Evolutionary conservation across 1,140 invertebrate species (phyloP), one percentile per base, ranked within the genome.

Genomic region (Chlorops oryzae): DNA sequence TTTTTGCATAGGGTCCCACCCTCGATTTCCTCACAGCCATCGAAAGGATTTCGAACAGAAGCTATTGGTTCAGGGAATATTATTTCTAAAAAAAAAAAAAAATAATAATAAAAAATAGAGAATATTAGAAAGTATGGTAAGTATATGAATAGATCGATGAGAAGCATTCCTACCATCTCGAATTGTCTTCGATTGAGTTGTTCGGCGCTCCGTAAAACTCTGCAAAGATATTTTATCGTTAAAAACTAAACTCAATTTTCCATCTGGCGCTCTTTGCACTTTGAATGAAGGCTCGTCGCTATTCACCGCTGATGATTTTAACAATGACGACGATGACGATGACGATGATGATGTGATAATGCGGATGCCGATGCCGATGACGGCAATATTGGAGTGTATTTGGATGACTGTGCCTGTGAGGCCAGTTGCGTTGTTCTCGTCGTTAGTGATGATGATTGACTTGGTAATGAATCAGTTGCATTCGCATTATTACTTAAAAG

Each of bases 171-270:
- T 42, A 35, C 27, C 24, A 41, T 35, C 32, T 2, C 23, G 13
- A 25, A 35, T 35, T 5, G 20, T 25, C 32, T 18, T 27, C 17
- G 25, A 20, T 25, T n/a, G n/a, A 18, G n/a, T 18, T 4, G n/a
- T 18, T 4, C 39, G 39, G 5, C 13, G 39, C 12, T n/a, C 5
- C 13, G n/a, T 41, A 13, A 21, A 23, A 5, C 12, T 34, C 64
- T 66, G 65, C 51, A 62, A 65, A 56, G 59, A 64, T 38, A 67
- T 52, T 49, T 63, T 54, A 56, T 70, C 55, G 53, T 70, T 66
- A 67, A 65, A 69, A 56, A 70, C 62, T 25, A 70, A 51, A 59
- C 60, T 70, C 57, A 70, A 61, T 64, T 70, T 70, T 51, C 66
- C 66, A 51, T 70, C 62, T 51, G 66, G 66, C 45, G 65, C 62